These are phyloP conservation scores for Ornithoptera alexandrae DNA, from an alignment of 2,888 invertebrate species.

Conservation along the genomic window DNA sequence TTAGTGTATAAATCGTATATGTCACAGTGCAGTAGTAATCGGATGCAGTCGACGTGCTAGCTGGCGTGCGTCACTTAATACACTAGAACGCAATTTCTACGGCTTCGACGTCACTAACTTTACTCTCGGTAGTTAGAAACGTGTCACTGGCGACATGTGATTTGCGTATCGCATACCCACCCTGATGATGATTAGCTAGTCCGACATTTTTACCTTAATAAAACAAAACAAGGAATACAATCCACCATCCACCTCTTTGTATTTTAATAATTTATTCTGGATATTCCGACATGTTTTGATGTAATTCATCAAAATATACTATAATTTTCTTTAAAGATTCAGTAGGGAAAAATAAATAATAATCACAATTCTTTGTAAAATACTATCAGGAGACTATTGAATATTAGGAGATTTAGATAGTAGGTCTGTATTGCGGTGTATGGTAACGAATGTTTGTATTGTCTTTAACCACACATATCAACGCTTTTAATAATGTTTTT, in stretches of 20 bases:
- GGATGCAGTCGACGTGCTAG: constrained; percentile 48
- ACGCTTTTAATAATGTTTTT: no score
- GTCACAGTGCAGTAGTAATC: constrained; percentile 65
- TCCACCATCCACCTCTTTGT: background rate
- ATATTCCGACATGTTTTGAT: background rate
- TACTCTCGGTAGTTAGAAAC: constrained; percentile 28
- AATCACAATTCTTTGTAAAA: no score
- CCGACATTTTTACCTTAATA: background rate
- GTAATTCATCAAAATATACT: background rate
- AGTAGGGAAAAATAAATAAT: no score
- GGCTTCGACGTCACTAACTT: constrained; percentile 42
- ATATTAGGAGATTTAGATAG: no score
- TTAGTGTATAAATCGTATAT: constrained; percentile 30
- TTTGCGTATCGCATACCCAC: constrained; percentile 6
- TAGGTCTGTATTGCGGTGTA: no score
- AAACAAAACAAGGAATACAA: background rate
- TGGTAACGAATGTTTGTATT: no score
- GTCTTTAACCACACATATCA: no score
- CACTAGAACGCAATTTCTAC: constrained; percentile 42
- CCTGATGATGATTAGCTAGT: background rate
- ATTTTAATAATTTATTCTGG: background rate
- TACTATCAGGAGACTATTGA: no score
- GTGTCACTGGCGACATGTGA: constrained; percentile 25
- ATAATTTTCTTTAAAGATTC: no score
- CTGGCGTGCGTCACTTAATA: constrained; percentile 60